Percentiles rank a stretch among this genome's conserved stretches.
Conservation (phyloP, 1,140 invertebrate species). For the Tetramorium parvispinum region DNA sequence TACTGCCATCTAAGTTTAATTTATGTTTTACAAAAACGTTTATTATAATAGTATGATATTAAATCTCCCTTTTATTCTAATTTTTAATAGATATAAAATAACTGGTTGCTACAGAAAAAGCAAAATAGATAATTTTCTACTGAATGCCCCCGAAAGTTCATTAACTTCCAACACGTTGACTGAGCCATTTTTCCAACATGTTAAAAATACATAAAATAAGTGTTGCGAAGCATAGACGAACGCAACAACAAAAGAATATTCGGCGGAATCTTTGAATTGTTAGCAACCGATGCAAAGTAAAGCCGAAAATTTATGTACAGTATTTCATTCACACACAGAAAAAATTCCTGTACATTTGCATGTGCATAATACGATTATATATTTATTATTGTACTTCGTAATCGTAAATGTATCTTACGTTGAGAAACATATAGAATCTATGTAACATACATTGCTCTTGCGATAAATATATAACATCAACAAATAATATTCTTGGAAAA, state of each 20-base stretch:
- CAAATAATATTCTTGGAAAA: not conserved
- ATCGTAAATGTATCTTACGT: not conserved
- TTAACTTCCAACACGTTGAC: not conserved
- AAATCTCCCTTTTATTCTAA: not conserved
- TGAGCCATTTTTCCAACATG: not conserved
- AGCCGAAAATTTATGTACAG: conserved; percentile 15
- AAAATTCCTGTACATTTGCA: conserved; percentile 9
- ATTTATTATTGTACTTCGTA: conserved; percentile 47
- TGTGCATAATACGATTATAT: conserved; percentile 3
- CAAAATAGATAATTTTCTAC: conserved; percentile 1
- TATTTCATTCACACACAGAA: conserved; percentile 34
- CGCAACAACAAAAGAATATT: not conserved
- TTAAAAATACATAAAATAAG: not conserved
- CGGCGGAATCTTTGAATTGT: not conserved
- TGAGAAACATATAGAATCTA: not conserved
- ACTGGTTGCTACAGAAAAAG: not conserved
- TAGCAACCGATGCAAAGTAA: not conserved
- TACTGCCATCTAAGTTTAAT: conserved; percentile 38
- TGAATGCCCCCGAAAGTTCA: not conserved
- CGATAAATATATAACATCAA: not conserved
- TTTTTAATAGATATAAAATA: conserved; percentile 9
- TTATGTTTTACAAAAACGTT: conserved; percentile 22
- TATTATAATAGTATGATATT: conserved; percentile 2
- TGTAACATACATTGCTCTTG: conserved; percentile 2
- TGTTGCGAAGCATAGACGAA: not conserved